phyloP scores from a whole-genome alignment of 2,888 invertebrate genomes.

The Griposia aprilina region DNA sequence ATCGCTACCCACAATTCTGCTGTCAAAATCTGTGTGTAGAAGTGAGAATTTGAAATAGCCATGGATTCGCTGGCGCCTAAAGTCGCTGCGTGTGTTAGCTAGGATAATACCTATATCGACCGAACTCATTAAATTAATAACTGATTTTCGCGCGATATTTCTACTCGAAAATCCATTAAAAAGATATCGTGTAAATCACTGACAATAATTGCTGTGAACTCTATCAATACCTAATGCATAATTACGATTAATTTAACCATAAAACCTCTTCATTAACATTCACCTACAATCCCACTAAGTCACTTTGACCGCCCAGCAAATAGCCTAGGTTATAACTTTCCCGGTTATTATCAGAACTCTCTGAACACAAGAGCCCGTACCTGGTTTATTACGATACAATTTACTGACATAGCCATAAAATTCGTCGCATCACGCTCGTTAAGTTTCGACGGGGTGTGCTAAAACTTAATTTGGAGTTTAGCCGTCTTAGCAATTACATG shows the following conservation, averaged over 20 bases:
- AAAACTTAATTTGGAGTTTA: conserved; percentile 56
- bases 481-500: conserved; percentile 39
- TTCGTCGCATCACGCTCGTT: conserved; percentile 49
- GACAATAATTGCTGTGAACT: not conserved
- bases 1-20: no score
- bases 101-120: not conserved
- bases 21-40: no score
- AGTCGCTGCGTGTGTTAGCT: not conserved
- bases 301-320: conserved; percentile 16
- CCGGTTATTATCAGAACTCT: conserved; percentile 16
- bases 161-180: not conserved
- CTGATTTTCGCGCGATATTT: not conserved
- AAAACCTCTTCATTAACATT: conserved; percentile 3
- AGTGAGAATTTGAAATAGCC: no score
- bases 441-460: conserved; percentile 43
- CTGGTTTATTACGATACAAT: conserved; percentile 54
- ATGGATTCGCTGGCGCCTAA: no score
- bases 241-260: not conserved
- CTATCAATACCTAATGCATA: not conserved
- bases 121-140: not conserved
- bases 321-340: conserved; percentile 25
- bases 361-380: conserved; percentile 26
- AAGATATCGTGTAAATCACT: not conserved
- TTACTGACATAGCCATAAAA: conserved; percentile 56
- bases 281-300: not conserved